These are phyloP conservation scores for Bombus huntii DNA, from an alignment of 1,140 invertebrate species.

Conservation along the genomic window DNA sequence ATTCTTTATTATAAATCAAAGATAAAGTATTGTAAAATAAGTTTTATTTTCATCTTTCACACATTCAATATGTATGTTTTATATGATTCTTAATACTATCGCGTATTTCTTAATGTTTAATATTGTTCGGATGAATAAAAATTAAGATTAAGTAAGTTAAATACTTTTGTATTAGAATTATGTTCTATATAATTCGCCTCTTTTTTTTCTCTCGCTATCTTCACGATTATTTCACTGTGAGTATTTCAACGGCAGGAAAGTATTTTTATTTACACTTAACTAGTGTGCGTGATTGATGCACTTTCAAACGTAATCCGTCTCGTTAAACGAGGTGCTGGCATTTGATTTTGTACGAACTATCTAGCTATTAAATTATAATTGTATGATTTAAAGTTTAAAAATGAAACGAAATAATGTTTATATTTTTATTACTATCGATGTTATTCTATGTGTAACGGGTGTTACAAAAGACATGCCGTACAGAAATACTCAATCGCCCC, in stretches of 20 bases:
- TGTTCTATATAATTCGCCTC: neutral
- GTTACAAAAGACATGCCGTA: conserved; percentile 28
- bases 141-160: neutral
- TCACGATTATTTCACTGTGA: neutral
- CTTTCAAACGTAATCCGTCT: neutral
- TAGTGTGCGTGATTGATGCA: neutral
- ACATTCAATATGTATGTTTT: neutral
- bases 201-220: neutral
- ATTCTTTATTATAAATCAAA: neutral
- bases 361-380: conserved; percentile 39
- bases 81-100: neutral
- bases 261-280: conserved; percentile 22
- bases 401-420: conserved; percentile 41
- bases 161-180: neutral
- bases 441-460: conserved; percentile 45
- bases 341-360: conserved; percentile 60
- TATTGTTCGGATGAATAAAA: neutral
- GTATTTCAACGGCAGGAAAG: neutral
- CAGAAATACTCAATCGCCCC: conserved; percentile 53
- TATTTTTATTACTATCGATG: conserved; percentile 64
- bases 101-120: neutral
- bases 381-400: conserved; percentile 56
- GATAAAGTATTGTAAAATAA: neutral
- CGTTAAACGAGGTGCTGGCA: conserved; percentile 58
- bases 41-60: conserved; percentile 4